Conservation (phyloP, 2,797 vertebrate genomes). For the Rousettus madagascariensis region DNA sequence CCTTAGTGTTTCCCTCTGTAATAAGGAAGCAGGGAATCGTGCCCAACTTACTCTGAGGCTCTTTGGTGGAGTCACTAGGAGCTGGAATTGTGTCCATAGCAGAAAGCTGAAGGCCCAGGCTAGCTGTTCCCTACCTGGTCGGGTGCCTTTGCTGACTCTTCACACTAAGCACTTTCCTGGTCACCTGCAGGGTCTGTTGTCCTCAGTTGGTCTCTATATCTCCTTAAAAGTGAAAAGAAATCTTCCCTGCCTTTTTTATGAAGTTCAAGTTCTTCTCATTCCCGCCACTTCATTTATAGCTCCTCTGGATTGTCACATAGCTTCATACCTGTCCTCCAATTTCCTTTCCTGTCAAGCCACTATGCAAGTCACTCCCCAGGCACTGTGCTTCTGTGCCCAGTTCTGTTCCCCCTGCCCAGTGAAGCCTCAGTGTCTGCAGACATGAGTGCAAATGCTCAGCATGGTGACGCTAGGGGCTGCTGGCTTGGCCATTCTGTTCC, state of each 20-base stretch:
- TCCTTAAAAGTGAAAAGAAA: not conserved
- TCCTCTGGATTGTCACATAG: not conserved
- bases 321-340: not conserved
- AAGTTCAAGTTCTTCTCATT: not conserved
- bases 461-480: no score
- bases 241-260: not conserved
- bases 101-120: not conserved
- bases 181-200: not conserved
- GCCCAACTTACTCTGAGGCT: not conserved
- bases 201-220: not conserved
- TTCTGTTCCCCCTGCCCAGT: not conserved
- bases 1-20: not conserved
- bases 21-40: not conserved
- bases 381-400: not conserved
- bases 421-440: not conserved
- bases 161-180: not conserved
- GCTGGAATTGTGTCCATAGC: not conserved
- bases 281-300: not conserved
- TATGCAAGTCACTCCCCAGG: not conserved
- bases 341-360: not conserved
- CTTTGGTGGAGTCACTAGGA: not conserved
- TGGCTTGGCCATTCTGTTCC: no score
- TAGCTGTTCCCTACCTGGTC: not conserved
- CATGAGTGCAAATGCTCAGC: fast-evolving
- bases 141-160: no score